phyloP scores from a whole-genome alignment of 1,140 invertebrate genomes.

The Drosophila quadrilineata region DNA sequence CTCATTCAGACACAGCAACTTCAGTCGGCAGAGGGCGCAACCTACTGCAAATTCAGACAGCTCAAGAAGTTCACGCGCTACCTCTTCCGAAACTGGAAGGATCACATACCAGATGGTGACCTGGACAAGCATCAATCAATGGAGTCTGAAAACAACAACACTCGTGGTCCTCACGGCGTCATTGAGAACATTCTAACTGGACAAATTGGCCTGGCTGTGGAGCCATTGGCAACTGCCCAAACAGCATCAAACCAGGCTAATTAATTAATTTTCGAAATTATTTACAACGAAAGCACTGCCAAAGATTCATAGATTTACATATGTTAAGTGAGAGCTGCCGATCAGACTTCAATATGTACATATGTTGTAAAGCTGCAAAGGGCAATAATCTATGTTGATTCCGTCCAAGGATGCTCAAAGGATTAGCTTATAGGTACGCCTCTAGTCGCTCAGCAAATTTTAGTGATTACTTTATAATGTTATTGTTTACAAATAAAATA shows the following conservation, averaged over 20 bases:
- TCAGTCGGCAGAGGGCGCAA: conserved; percentile 94
- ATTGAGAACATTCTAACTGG: conserved; percentile 37
- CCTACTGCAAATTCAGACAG: conserved; percentile 96
- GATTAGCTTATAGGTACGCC: conserved; percentile 20
- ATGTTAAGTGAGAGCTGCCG: neutral
- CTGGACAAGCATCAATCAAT: conserved; percentile 55
- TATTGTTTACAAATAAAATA: conserved; percentile 46
- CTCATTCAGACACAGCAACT: conserved; percentile 95
- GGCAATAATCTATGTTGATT: conserved; percentile 49
- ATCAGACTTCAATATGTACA: too few relatives aligned
- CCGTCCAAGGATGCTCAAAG: conserved; percentile 59
- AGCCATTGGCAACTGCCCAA: too few relatives aligned
- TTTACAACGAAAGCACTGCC: conserved; percentile 54
- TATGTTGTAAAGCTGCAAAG: conserved; percentile 4
- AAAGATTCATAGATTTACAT: conserved; percentile 68
- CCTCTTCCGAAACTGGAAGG: conserved; percentile 95
- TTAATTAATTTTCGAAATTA: conserved; percentile 17
- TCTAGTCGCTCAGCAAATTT: conserved; percentile 62
- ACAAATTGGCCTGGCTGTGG: conserved; percentile 16
- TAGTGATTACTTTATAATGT: conserved; percentile 44
- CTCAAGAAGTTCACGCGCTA: conserved; percentile 95
- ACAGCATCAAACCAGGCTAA: conserved; percentile 25
- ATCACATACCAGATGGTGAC: conserved; percentile 92
- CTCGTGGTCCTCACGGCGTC: conserved; percentile 14
- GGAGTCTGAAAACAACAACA: neutral